Conservation (phyloP, 1,140 invertebrate genomes). For the Cherax quadricarinatus region DNA sequence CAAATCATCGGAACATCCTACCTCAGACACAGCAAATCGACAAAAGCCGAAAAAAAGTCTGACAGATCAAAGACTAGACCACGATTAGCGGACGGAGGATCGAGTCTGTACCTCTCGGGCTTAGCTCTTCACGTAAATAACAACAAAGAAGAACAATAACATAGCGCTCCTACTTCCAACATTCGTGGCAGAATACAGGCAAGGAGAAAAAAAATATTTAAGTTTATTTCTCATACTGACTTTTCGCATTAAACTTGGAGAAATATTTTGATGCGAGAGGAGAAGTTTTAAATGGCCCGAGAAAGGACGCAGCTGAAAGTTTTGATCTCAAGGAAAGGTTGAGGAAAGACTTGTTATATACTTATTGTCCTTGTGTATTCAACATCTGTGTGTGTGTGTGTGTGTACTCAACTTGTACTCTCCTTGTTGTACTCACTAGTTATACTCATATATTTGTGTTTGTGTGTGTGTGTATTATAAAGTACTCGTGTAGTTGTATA, state of each 20-base stretch:
- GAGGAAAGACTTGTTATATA: not conserved
- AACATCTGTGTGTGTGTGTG: not conserved
- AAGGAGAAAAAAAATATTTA: no score
- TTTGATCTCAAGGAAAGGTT: not conserved
- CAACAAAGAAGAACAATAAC: no score
- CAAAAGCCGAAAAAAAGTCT: no score
- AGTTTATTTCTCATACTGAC: not conserved
- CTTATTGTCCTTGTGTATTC: not conserved
- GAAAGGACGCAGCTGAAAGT: not conserved
- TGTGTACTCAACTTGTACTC: not conserved
- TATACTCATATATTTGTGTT: not conserved
- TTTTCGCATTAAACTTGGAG: not conserved
- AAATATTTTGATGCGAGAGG: not conserved
- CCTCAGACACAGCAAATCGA: no score
- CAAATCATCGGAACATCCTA: no score
- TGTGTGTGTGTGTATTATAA: not conserved
- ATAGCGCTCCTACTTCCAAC: no score
- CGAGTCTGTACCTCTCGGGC: no score
- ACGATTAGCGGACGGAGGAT: no score
- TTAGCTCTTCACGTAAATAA: no score
- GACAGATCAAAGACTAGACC: no score
- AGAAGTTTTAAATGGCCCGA: not conserved
- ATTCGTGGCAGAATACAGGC: no score
- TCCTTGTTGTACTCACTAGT: not conserved
- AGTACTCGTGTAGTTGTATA: not conserved